Conservation (phyloP, 2,797 vertebrate species). For the Limnodromus scolopaceus region DNA sequence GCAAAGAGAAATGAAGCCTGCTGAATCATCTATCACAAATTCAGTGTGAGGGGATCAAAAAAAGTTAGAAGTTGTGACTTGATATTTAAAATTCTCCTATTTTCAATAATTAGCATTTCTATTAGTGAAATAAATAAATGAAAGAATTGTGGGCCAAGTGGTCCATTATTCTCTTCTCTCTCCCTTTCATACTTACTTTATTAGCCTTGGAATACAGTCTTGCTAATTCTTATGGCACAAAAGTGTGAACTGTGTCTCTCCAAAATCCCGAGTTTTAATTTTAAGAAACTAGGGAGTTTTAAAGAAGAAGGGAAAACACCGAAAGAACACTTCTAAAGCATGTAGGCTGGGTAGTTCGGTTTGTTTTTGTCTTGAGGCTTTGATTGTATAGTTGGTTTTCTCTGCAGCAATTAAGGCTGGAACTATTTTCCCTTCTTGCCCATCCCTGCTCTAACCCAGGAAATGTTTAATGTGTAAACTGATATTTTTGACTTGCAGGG, state of each 20-base stretch:
- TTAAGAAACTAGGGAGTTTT: neutral
- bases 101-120: neutral
- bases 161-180: neutral
- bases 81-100: neutral
- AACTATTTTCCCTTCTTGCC: neutral
- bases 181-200: neutral
- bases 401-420: neutral
- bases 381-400: neutral
- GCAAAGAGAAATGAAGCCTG: neutral
- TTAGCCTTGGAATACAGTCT: neutral
- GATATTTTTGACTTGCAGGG: neutral
- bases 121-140: neutral
- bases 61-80: neutral
- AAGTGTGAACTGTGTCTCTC: neutral
- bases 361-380: neutral
- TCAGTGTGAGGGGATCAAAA: neutral
- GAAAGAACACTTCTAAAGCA: neutral
- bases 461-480: neutral
- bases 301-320: neutral
- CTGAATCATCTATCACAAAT: neutral
- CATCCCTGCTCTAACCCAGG: neutral
- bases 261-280: neutral
- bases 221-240: neutral
- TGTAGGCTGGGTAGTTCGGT: neutral
- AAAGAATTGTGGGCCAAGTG: neutral